Evolutionary conservation across 2,888 invertebrate species (phyloP), one percentile per base, ranked within the genome.

Genomic region (Melanotus villosus): DNA sequence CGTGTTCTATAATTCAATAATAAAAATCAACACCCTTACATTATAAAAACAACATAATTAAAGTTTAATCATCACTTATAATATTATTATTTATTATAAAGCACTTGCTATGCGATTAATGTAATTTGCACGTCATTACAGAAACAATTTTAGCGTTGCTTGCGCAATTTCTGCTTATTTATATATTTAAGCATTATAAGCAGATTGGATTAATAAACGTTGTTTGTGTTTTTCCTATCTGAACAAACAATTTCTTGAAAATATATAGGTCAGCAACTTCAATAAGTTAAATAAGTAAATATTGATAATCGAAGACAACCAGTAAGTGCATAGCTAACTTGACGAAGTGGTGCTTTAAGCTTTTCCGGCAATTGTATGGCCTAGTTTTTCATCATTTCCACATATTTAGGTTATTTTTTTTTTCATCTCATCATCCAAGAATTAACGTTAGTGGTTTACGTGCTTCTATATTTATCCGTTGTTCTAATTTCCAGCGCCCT

Each of bases 241-340:
- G 16, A 32, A 32, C 52, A 32, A 52, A 32, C 52, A 52, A 52
- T 52, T 32, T 18, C n/a, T 2, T 52, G 32, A 26, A 32, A 52
- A 52, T 52, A n/a, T n/a, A 32, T 52, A 32, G 52, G 52, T 52
- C 52, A 52, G 52, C 32, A 52, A 52, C 52, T 32, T 52, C 7
- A 16, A 1, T 6, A 18, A 12, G 6, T 6, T 4, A 21, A 47
- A 18, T 41, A 23, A 47, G 47, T 47, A 47, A 47, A 47, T 47
- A 47, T 47, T 47, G 47, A 12, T 47, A 26, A 47, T 47, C 47
- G 21, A 47, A 47, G 12, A 23, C 23, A 19, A 43, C 9, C 2
- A 26, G 10, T 21, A 36, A 6, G n/a, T 36, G 10, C 10, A 12
- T 14, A 2, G 1, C 10, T 23, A 43, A 43, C 18, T 43, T 12